Conservation (phyloP, 2,888 invertebrate species). For the Apamea sordens region DNA sequence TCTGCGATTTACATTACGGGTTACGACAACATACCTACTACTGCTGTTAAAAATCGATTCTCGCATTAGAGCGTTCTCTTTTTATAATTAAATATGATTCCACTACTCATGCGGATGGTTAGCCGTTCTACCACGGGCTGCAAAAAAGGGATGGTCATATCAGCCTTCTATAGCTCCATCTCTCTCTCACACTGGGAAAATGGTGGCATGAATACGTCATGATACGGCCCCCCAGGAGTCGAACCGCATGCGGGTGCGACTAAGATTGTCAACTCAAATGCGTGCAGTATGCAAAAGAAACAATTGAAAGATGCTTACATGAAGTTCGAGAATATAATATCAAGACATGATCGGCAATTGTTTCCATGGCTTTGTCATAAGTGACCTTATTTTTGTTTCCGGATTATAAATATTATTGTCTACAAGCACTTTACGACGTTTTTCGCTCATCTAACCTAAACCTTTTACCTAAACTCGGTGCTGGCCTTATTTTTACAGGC, state of each 20-base stretch:
- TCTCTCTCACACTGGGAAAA: too few relatives aligned
- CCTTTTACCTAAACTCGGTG: slow-evolving; percentile 16
- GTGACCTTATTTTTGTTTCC: not conserved
- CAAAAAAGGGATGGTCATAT: too few relatives aligned
- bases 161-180: too few relatives aligned
- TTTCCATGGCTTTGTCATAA: not conserved
- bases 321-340: not conserved
- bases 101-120: too few relatives aligned
- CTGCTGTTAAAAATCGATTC: not conserved
- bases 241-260: not conserved
- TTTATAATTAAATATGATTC: too few relatives aligned
- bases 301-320: not conserved
- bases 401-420: not conserved
- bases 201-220: too few relatives aligned
- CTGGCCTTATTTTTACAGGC: slow-evolving; percentile 53
- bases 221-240: not conserved
- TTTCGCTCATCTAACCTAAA: slow-evolving; percentile 9
- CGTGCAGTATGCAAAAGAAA: not conserved
- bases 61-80: too few relatives aligned
- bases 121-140: too few relatives aligned
- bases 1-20: not conserved
- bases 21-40: not conserved
- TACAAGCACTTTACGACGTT: slow-evolving; percentile 1
- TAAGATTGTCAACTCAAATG: not conserved
- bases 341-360: not conserved